Conservation (phyloP, 92 coral and sea anemone species). For the Porites cylindrica region DNA sequence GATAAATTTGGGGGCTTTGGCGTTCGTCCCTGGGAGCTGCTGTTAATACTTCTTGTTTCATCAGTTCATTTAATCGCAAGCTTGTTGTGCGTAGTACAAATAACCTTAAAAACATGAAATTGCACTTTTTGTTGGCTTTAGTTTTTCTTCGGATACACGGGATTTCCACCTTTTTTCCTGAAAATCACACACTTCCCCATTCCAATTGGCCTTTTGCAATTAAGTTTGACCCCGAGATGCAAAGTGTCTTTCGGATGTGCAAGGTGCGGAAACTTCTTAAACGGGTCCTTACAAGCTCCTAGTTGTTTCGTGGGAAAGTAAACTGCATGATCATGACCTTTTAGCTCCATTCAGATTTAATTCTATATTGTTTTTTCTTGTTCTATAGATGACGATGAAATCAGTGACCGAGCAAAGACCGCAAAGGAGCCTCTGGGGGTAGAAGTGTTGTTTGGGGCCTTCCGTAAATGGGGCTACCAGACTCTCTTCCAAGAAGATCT, state of each 20-base stretch:
- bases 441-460: constrained; percentile 76
- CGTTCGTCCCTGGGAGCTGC: too few species aligned
- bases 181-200: constrained; percentile 36
- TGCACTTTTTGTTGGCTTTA: constrained; percentile 60
- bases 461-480: constrained; percentile 76
- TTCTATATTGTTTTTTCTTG: too few species aligned
- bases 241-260: too few species aligned
- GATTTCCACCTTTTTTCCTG: constrained; percentile 86
- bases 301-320: neutral
- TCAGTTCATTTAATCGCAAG: too few species aligned
- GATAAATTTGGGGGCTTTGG: too few species aligned
- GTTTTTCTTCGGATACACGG: constrained; percentile 70
- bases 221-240: too few species aligned
- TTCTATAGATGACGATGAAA: constrained; percentile 61
- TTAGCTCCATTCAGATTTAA: too few species aligned
- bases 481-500: constrained; percentile 89
- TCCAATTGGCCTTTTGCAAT: too few species aligned
- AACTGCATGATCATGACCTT: constrained; percentile 10
- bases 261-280: too few species aligned
- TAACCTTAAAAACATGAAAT: constrained; percentile 1
- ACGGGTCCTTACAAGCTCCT: too few species aligned
- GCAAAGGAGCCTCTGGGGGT: constrained; percentile 70
- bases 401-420: constrained; percentile 17
- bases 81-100: too few species aligned
- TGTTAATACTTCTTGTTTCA: too few species aligned